Evolutionary conservation across 2,888 invertebrate species (phyloP).

Genomic region (Nasonovia ribisnigri): DNA sequence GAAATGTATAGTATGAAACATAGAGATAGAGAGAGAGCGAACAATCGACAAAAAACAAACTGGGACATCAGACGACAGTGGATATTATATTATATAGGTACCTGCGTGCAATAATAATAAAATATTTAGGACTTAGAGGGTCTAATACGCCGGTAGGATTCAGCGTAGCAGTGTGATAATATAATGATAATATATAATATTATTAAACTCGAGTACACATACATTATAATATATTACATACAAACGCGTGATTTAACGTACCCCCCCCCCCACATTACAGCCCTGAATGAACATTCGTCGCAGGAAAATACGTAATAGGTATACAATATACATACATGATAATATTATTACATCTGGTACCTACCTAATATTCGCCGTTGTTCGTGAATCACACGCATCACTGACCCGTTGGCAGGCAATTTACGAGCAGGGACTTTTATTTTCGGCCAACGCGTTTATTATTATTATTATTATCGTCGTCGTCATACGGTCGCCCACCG

Average conservation of each 20-base stretch:
- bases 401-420: not conserved
- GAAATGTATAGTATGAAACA: not conserved
- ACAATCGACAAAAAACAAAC: not conserved
- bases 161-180: not conserved
- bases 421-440: not conserved
- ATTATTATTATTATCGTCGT: not conserved
- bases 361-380: not conserved
- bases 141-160: not conserved
- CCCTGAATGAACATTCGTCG: not conserved
- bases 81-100: not conserved
- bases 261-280: not conserved
- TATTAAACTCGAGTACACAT: too few species aligned
- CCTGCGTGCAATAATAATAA: not conserved
- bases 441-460: constrained; percentile 13
- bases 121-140: too few species aligned
- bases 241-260: not conserved
- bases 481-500: not conserved
- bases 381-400: not conserved
- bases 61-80: not conserved
- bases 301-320: not conserved
- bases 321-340: not conserved
- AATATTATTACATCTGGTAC: not conserved
- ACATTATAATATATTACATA: not conserved
- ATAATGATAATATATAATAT: too few species aligned
- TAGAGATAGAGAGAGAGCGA: not conserved